Conservation (phyloP, 2,888 invertebrate genomes). For the Taenaris catops region DNA sequence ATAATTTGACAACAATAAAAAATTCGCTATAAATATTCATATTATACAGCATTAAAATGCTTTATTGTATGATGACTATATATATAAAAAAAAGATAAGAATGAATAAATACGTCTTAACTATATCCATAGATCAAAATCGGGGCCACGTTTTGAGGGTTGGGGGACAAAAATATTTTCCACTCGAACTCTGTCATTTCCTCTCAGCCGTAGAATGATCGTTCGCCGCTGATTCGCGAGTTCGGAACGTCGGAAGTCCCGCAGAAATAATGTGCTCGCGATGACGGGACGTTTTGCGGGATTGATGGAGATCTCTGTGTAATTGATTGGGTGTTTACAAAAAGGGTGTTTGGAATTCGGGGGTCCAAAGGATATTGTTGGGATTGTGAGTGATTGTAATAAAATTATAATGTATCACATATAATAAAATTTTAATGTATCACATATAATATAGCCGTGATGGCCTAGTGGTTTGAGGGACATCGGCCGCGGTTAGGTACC, state of each 20-base stretch:
- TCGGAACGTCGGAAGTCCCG: conserved; percentile 37
- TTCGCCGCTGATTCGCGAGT: conserved; percentile 29
- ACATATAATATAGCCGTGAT: too few species aligned
- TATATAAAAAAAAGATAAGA: too few species aligned
- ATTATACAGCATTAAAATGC: too few species aligned
- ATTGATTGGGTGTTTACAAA: conserved; percentile 53
- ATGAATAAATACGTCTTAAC: too few species aligned
- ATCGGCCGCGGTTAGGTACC: too few species aligned
- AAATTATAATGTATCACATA: too few species aligned
- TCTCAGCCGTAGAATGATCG: conserved; percentile 23
- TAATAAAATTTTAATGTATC: too few species aligned
- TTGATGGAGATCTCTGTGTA: conserved; percentile 45
- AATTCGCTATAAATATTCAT: too few species aligned
- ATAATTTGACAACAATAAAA: too few species aligned
- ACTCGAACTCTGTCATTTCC: conserved; percentile 33
- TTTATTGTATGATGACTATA: too few species aligned
- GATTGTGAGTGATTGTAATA: conserved; percentile 6
- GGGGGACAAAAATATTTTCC: conserved; percentile 30
- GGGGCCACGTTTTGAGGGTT: conserved; percentile 5
- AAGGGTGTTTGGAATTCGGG: conserved; percentile 29
- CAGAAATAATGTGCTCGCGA: conserved; percentile 48
- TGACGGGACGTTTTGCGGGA: conserved; percentile 44
- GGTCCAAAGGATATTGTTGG: conserved; percentile 10
- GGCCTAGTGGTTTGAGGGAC: too few species aligned
- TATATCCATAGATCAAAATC: conserved; percentile 2